These are phyloP conservation scores for Pectinophora gossypiella DNA, from an alignment of 1,140 invertebrate genomes.

Conservation along the genomic window DNA sequence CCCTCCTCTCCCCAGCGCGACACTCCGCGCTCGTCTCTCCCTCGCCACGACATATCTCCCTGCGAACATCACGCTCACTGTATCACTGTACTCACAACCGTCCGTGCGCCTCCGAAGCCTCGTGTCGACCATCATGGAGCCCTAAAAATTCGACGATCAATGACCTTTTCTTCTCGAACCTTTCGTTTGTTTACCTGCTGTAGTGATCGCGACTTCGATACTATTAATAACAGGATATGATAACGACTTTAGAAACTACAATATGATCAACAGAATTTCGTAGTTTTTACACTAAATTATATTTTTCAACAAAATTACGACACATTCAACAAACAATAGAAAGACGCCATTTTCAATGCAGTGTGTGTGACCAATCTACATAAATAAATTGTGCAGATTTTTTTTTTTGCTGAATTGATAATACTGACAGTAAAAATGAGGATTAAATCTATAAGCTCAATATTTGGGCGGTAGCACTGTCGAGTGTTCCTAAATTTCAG, in stretches of 20 bases:
- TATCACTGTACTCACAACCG: background rate
- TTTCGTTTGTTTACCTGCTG: background rate
- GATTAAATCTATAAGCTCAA: too few relatives aligned
- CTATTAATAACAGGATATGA: too few relatives aligned
- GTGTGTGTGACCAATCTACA: too few relatives aligned
- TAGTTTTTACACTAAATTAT: too few relatives aligned
- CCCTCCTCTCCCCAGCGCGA: constrained; percentile 40
- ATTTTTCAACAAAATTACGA: background rate
- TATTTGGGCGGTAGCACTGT: too few relatives aligned
- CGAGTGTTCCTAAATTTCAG: too few relatives aligned
- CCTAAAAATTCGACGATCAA: background rate
- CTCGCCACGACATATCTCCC: constrained; percentile 63
- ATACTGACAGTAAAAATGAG: too few relatives aligned
- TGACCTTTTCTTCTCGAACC: background rate
- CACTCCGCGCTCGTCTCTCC: constrained; percentile 41
- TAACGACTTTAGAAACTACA: too few relatives aligned
- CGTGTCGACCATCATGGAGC: background rate
- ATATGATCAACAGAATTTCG: too few relatives aligned
- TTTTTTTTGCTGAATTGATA: too few relatives aligned
- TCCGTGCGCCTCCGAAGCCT: background rate
- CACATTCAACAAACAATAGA: background rate
- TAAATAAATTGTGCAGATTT: too few relatives aligned
- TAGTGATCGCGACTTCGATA: background rate
- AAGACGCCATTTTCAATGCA: background rate
- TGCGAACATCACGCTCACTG: constrained; percentile 50